Conservation (phyloP, 2,797 vertebrate species). For the Scolopax rusticola region DNA sequence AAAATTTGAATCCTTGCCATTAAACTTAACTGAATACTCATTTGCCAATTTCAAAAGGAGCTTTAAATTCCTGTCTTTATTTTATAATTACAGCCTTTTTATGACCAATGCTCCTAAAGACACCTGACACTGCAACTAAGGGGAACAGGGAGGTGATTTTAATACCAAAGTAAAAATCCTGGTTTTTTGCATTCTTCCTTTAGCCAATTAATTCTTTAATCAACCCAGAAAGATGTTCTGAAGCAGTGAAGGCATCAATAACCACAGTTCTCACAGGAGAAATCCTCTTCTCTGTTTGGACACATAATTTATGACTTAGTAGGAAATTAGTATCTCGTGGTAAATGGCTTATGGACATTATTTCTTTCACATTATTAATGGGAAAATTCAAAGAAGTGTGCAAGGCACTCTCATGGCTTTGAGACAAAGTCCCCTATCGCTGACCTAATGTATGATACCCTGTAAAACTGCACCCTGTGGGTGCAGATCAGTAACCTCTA, state of each 20-base stretch:
- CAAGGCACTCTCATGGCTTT: neutral
- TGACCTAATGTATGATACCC: neutral
- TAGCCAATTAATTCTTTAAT: neutral
- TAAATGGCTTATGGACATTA: neutral
- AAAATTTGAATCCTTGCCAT: neutral
- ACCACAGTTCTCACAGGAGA: neutral
- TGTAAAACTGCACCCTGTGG: neutral
- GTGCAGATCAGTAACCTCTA: neutral
- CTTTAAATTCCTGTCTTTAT: neutral
- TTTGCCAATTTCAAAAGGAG: neutral
- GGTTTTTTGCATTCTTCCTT: neutral
- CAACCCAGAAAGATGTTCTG: neutral
- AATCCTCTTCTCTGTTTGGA: neutral
- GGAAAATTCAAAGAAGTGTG: neutral
- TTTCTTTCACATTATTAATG: neutral
- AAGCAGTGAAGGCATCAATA: neutral
- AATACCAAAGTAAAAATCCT: neutral
- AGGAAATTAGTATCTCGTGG: neutral
- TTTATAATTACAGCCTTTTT: neutral
- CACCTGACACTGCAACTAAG: neutral
- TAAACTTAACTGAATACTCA: neutral
- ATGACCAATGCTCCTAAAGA: neutral
- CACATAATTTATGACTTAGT: neutral
- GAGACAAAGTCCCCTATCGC: neutral
- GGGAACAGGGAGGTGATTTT: neutral